Percentiles rank a stretch among this genome's conserved stretches.
Evolutionary conservation across 2,113 vertebrate species (phyloP).

Genomic region (Bothrops jararaca): DNA sequence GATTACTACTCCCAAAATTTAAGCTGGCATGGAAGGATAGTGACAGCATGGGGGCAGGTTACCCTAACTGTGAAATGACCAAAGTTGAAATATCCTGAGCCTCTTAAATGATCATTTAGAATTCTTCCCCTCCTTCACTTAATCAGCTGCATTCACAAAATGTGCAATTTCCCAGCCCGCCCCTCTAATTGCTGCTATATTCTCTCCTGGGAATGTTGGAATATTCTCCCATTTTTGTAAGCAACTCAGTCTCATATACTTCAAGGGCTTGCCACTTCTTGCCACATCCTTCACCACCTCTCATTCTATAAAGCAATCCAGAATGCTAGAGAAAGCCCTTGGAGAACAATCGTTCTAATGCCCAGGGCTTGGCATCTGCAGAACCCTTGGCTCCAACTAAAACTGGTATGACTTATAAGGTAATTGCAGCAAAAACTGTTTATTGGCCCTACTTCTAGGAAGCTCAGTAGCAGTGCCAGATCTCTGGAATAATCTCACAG

Average conservation of each 20-base stretch:
- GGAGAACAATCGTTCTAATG: neutral
- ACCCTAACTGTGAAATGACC: neutral
- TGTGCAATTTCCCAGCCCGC: too few relatives aligned
- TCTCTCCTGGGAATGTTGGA: neutral
- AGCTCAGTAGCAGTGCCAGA: neutral
- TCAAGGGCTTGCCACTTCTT: neutral
- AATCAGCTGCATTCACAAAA: neutral
- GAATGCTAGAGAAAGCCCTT: neutral
- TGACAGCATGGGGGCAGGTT: neutral
- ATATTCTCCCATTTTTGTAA: neutral
- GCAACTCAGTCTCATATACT: neutral
- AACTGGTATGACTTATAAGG: neutral
- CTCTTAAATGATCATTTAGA: neutral
- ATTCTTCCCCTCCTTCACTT: neutral
- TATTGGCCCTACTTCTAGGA: neutral
- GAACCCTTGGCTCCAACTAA: neutral
- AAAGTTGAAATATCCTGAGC: neutral
- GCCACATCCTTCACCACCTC: neutral
- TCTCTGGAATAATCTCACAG: neutral
- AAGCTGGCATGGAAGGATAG: neutral
- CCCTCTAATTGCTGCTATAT: neutral
- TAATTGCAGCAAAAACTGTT: neutral
- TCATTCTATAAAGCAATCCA: neutral
- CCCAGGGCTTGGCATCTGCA: neutral
- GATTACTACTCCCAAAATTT: neutral